Percentiles rank a stretch among this genome's conserved stretches.
Conservation (phyloP, 2,113 vertebrate genomes). For the Pedionomus torquatus region DNA sequence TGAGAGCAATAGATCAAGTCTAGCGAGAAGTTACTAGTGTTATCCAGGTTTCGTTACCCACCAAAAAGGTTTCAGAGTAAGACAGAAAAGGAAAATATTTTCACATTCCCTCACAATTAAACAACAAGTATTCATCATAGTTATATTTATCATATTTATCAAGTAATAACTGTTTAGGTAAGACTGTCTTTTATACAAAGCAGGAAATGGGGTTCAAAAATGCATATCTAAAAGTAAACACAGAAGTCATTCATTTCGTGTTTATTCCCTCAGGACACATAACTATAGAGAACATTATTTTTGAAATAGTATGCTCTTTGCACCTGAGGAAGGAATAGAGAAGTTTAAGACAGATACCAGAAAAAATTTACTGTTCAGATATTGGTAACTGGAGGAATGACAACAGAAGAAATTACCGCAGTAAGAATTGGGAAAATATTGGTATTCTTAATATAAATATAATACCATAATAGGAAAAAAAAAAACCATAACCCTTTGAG, state of each 20-base stretch:
- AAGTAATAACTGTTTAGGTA: not conserved
- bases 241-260: not conserved
- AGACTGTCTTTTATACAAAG: not conserved
- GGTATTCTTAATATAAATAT: not conserved
- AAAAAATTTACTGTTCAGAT: not conserved
- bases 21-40: not conserved
- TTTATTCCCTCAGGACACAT: not conserved
- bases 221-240: not conserved
- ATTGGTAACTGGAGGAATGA: not conserved
- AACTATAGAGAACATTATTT: not conserved
- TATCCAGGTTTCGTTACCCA: conserved; percentile 5
- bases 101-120: not conserved
- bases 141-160: not conserved
- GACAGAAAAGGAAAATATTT: not conserved
- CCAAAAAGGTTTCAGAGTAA: not conserved
- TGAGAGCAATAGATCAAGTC: conserved; percentile 61
- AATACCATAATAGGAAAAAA: not conserved
- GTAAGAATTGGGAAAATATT: not conserved
- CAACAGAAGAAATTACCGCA: not conserved
- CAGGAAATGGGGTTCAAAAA: not conserved
- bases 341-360: not conserved
- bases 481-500: not conserved
- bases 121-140: not conserved
- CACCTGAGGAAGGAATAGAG: not conserved
- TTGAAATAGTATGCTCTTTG: not conserved